Evolutionary conservation across 2,888 invertebrate genomes (phyloP), one percentile per base, ranked within the genome.

Genomic region (Halictus quadricinctus): DNA sequence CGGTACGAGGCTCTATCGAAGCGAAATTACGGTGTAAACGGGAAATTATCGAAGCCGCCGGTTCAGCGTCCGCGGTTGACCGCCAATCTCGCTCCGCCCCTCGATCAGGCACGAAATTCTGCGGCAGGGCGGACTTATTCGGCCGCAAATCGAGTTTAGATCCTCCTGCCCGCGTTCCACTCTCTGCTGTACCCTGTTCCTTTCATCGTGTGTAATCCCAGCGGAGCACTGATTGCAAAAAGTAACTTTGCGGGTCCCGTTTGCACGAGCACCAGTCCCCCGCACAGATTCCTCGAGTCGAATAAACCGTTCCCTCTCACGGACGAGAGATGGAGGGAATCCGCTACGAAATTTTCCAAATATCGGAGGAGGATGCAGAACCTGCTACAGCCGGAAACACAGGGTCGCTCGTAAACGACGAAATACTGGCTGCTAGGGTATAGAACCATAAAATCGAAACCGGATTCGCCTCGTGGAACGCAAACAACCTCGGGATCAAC

Each of bases 391-490:
- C 13, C 60, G 64, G 64, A 66, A 72, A 58, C 76, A 50, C 21
- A 48, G 25, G 43, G 64, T 72, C 70, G 43, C 21, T 81, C 74
- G 90, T 92, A 92, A 92, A 93, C 90, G 85, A 88, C 91, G 88
- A 92, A 92, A 91, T 92, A 92, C 91, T 89, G 91, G 89, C 90
- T 85, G 87, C 54, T n/a, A 43, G 88, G 90, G 91, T 89, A 88
- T 86, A 84, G 88, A 88, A 90, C 90, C 88, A 91, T 93, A 93
- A 93, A 93, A 92, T 92, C 90, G 92, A 92, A 93, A 93, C 91
- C 91, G 92, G 93, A 93, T 92, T 91, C 90, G 84, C 82, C 66
- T 73, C 83, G 86, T 85, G 88, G 90, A 88, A 90, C 88, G 86
- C 89, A 89, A 92, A 90, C 88, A 88, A 89, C 84, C 87, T 18